Evolutionary conservation across 2,888 invertebrate species (phyloP).

Genomic region (Ferrisia virgata): DNA sequence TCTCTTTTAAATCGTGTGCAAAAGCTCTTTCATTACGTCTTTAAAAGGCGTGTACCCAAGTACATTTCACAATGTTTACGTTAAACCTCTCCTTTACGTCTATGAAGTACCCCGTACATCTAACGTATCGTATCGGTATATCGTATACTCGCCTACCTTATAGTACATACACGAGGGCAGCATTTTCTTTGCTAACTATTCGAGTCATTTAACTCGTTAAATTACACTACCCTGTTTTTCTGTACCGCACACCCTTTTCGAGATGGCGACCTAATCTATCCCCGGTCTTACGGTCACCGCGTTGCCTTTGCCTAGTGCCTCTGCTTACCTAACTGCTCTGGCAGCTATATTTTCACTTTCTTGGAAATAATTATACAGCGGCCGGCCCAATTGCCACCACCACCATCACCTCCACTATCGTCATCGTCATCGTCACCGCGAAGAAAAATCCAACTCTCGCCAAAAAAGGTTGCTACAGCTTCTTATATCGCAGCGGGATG

Average conservation of each 20-base stretch:
- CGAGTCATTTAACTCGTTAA: slow-evolving; percentile 17
- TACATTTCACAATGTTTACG: slow-evolving; percentile 1
- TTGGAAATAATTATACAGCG: neutral
- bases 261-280: neutral
- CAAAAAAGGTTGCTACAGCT: neutral
- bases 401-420: too few species aligned
- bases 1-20: slow-evolving; percentile 13
- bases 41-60: neutral
- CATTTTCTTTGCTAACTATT: neutral
- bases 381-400: neutral
- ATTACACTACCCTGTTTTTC: neutral
- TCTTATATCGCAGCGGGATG: neutral
- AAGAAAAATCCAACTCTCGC: neutral
- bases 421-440: neutral
- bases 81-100: neutral
- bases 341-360: neutral
- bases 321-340: too few species aligned
- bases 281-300: too few species aligned
- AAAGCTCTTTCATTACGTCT: slow-evolving; percentile 14
- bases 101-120: too few species aligned
- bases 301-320: too few species aligned
- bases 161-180: neutral
- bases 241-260: neutral
- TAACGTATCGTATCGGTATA: neutral
- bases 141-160: neutral